These are phyloP conservation scores for Hylyphantes graminicola DNA, from an alignment of 1,140 invertebrate species.

Conservation along the genomic window DNA sequence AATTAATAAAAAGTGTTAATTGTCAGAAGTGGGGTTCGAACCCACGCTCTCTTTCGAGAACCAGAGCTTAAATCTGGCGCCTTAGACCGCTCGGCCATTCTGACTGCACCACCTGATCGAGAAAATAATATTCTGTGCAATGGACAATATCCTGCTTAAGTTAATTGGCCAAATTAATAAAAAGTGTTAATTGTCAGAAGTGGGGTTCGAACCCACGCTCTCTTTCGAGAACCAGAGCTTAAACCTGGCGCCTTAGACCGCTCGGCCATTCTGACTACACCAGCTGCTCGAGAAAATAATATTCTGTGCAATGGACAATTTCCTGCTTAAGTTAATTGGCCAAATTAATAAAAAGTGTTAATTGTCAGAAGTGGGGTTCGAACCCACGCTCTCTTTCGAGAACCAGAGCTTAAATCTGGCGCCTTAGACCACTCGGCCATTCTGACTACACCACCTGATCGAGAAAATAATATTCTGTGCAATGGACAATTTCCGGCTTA, in stretches of 20 bases:
- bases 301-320: too few species aligned
- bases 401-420: constrained; percentile 56
- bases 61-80: constrained; percentile 56
- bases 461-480: too few species aligned
- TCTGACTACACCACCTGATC: too few species aligned
- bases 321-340: too few species aligned
- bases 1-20: too few species aligned
- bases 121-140: too few species aligned
- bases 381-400: constrained; percentile 56
- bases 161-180: too few species aligned
- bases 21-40: constrained; percentile 51
- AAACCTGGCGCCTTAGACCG: constrained; percentile 60
- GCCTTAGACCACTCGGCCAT: constrained; percentile 53
- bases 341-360: too few species aligned
- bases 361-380: constrained; percentile 48
- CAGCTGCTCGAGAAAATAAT: too few species aligned
- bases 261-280: constrained; percentile 57
- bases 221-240: constrained; percentile 80
- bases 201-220: constrained; percentile 88
- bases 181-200: constrained; percentile 87
- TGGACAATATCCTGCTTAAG: too few species aligned
- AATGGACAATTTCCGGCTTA: too few species aligned
- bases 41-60: constrained; percentile 56
- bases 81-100: constrained; percentile 53
- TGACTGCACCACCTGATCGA: too few species aligned